Base-by-base conservation (phyloP, 2,888 invertebrate species). In the Coelinius sp. region DNA sequence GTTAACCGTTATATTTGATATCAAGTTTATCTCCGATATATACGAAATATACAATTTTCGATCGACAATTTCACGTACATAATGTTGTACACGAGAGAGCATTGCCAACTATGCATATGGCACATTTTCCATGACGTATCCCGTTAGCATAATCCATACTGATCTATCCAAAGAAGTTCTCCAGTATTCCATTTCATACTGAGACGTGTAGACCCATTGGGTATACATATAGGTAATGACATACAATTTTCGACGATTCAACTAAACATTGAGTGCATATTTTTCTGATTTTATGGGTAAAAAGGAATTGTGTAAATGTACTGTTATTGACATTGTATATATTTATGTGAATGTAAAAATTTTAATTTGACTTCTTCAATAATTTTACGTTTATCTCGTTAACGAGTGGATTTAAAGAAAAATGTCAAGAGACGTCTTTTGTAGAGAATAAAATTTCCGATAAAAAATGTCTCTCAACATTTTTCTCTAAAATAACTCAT, bases 121-220 rank as follows among this genome's bases (percentile, higher is more conserved):
- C 67, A 68, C 67, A 71, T 68, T 71, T 66, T 25, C 67, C 46
- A 46, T 44, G 71, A 71, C 71, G 49, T 69, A 67, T 71, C 24
- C 66, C 71, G 71, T 71, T 71, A 71, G 67, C 53, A 71, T 71
- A 71, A 71, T 71, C 67, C 63, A 71, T 68, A 71, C 49, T 71
- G 35, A 67, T 52, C 25, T 65, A 65, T 49, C 3, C 27, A 25
- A 46, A 64, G 64, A 64, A 46, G 24, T 22, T 41, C 63, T 63
- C 63, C 44, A 12, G 52, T 52, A 52, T 52, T 20, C 52, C 8
- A 52, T 52, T 52, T 52, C 22, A 52, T 52, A 52, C 22, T 52
- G 22, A 10, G 22, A 52, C 24, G 12, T 24, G 14, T n/a, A 44
- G 3, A 52, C 5, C 2, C 35, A 35, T 35, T 35, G 35, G 35